These are phyloP conservation scores for Donacobius atricapilla DNA, from an alignment of 2,113 vertebrate species.

Conservation along the genomic window DNA sequence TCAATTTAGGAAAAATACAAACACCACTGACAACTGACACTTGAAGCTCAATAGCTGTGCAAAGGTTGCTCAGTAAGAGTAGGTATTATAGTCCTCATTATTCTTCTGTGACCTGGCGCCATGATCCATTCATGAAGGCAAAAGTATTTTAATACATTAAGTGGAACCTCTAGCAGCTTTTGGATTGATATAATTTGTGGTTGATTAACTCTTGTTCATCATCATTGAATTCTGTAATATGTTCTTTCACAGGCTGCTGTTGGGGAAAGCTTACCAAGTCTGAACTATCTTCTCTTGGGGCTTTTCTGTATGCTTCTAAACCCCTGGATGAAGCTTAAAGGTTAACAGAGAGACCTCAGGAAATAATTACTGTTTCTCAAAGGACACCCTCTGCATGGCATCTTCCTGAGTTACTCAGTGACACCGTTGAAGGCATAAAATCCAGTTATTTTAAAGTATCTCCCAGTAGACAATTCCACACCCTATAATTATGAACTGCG, in stretches of 20 bases:
- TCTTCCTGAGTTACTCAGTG: neutral
- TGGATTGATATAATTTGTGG: constrained; percentile 27
- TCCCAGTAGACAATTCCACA: neutral
- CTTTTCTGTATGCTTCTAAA: neutral
- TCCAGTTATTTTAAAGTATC: neutral
- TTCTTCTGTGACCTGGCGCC: neutral
- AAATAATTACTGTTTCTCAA: neutral
- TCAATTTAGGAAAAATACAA: neutral
- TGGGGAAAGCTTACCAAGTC: constrained; percentile 1
- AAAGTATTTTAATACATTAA: constrained; percentile 21
- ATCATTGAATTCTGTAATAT: constrained; percentile 5
- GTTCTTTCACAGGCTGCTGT: neutral
- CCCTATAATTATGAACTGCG: neutral
- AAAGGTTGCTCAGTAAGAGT: neutral
- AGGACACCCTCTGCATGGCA: neutral
- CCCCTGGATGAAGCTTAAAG: neutral
- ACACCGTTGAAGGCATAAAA: neutral
- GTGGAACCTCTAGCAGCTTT: constrained; percentile 14
- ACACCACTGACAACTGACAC: neutral
- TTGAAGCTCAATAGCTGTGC: neutral
- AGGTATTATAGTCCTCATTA: neutral
- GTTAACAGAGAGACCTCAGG: neutral
- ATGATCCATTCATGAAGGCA: neutral
- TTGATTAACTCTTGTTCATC: neutral
- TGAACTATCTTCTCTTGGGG: neutral